phyloP scores from a whole-genome alignment of 1,140 invertebrate genomes.

The Aplysia californica region DNA sequence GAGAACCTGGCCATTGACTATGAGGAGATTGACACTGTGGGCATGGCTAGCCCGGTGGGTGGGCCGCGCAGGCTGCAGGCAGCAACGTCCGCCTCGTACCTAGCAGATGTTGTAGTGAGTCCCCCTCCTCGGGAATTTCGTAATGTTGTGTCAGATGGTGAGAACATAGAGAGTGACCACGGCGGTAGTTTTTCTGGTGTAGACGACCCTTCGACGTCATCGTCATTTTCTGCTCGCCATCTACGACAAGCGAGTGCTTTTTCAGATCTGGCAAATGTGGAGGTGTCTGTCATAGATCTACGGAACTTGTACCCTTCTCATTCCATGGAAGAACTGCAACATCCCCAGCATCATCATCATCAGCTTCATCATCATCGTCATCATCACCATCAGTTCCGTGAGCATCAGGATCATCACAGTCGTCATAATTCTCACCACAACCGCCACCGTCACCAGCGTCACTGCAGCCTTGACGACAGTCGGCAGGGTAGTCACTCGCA shows the following conservation, averaged over 20 bases:
- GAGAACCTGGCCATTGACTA: slow-evolving; percentile 36
- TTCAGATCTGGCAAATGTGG: neutral
- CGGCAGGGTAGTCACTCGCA: neutral
- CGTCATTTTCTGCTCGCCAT: neutral
- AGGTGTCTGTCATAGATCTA: too few species aligned
- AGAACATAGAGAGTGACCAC: neutral
- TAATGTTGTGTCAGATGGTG: neutral
- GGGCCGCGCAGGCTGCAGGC: neutral
- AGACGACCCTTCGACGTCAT: neutral
- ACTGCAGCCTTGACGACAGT: neutral
- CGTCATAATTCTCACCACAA: neutral
- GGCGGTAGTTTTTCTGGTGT: neutral
- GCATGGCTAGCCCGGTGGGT: neutral
- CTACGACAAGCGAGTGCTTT: neutral
- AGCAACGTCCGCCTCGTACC: neutral
- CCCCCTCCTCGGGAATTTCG: neutral
- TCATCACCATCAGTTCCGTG: neutral
- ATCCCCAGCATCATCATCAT: neutral
- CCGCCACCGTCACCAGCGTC: neutral
- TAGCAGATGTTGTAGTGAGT: neutral
- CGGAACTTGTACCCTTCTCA: neutral
- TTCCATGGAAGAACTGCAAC: neutral
- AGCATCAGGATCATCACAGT: neutral
- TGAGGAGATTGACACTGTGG: neutral
- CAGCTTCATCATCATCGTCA: neutral